A percentile compares a stretch with the other conserved stretches of the same genome.
phyloP scores from a whole-genome alignment of 2,113 vertebrate species.

The Motacilla tschutschensis region DNA sequence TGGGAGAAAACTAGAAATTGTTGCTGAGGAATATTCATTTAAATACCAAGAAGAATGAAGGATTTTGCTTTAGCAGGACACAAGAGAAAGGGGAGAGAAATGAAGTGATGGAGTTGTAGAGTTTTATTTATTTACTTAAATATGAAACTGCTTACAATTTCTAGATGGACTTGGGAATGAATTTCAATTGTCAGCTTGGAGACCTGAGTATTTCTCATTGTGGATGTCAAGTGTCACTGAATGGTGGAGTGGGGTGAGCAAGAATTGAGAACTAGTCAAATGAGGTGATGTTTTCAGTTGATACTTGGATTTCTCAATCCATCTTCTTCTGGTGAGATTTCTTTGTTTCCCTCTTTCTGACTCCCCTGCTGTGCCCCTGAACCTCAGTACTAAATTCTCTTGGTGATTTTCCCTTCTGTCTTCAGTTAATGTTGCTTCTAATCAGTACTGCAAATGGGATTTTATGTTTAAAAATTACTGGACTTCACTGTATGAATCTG shows the following conservation, averaged over 20 bases:
- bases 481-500: not conserved
- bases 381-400: not conserved
- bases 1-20: not conserved
- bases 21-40: not conserved
- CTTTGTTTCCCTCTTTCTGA: not conserved
- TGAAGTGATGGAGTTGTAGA: not conserved
- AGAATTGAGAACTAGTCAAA: not conserved
- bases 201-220: not conserved
- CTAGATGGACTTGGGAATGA: not conserved
- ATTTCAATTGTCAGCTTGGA: not conserved
- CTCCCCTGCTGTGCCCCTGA: not conserved
- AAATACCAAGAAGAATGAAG: not conserved
- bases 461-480: not conserved
- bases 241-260: not conserved
- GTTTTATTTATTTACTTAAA: not conserved
- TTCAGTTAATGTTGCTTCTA: conserved; percentile 3
- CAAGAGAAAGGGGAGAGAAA: not conserved
- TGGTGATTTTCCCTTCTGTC: not conserved
- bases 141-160: not conserved
- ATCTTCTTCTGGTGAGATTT: not conserved
- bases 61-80: not conserved
- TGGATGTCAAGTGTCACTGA: not conserved
- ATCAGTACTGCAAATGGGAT: not conserved
- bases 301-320: not conserved
- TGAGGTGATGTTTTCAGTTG: not conserved